Base-by-base conservation (phyloP, 2,113 vertebrate species). In the Syngnathoides biaculeatus region DNA sequence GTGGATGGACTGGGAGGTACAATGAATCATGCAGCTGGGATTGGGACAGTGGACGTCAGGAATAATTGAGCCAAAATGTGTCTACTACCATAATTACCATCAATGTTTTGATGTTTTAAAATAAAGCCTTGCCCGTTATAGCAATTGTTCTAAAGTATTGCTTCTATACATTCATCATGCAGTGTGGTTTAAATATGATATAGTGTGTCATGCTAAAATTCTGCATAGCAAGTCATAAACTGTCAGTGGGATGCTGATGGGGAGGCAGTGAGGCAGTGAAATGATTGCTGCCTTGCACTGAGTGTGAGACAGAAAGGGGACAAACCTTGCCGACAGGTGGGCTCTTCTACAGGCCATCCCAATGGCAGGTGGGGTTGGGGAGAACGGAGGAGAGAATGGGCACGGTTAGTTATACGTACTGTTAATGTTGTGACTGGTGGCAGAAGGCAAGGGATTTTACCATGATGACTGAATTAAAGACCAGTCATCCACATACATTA, bases 301-400 rank as follows among this genome's bases (percentile, higher is more conserved):
- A 81, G 85, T 87, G 84, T 55, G 81, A 90, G 88, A 92, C 84
- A 91, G 87, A 88, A 90, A 90, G 86, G 88, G 85, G 87, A 92
- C 91, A 91, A 92, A 93, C 91, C 92, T 92, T 86, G 89, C 89
- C 85, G 91, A 88, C 87, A 90, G 85, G 88, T 82, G 71, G 91
- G 88, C 84, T 92, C 91, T 86, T 89, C 91, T 91, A 88, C 59
- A 52, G 87, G 88, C 86, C 91, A 70, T 92, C 91, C 92, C 88
- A 86, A 79, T 88, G 90, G 89, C 87, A 89, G 90, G 90, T 87
- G 84, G 86, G 88, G 80, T 83, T 88, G 89, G 84, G 85, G 86
- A 89, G 84, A 87, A 81, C 80, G 88, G 83, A 87, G 88, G 91
- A 92, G 89, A 93, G 89, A 93, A 92, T 70, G 87, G 89, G 89